A percentile compares a stretch with the other conserved stretches of the same genome.
These are phyloP conservation scores for Drosophila kambysellisi DNA, from an alignment of 2,888 invertebrate species.

Conservation along the genomic window DNA sequence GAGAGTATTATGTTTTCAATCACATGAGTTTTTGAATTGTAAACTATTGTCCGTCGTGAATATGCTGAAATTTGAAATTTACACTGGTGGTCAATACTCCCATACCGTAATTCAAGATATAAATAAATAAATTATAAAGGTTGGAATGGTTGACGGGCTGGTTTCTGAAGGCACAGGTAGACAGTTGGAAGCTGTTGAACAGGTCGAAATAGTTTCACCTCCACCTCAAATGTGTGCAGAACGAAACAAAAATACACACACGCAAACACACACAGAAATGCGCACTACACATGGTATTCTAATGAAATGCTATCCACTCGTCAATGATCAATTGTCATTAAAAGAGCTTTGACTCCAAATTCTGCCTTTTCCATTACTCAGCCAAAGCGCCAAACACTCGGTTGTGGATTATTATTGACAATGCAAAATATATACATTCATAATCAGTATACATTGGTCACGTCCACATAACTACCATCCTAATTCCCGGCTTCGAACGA, in stretches of 20 bases:
- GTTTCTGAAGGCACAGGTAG: conserved; percentile 69
- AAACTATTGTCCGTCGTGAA: conserved; percentile 75
- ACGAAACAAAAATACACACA: conserved; percentile 58
- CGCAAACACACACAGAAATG: conserved; percentile 33
- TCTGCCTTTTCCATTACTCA: conserved; percentile 40
- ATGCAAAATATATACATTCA: not conserved
- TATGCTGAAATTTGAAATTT: conserved; percentile 81
- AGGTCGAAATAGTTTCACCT: conserved; percentile 78
- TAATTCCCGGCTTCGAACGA: not conserved
- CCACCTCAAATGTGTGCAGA: conserved; percentile 71
- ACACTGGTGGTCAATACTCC: conserved; percentile 83
- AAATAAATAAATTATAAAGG: conserved; percentile 80
- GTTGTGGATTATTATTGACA: conserved; percentile 18
- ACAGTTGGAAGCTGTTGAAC: conserved; percentile 80
- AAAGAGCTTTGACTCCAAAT: conserved; percentile 83
- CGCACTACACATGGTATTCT: conserved; percentile 76
- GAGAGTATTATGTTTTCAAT: conserved; percentile 64
- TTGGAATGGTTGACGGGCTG: conserved; percentile 67
- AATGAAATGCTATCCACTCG: conserved; percentile 83
- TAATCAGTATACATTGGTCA: conserved; percentile 15
- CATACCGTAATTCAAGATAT: conserved; percentile 79
- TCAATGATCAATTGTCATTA: conserved; percentile 84
- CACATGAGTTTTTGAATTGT: conserved; percentile 69
- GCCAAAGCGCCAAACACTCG: conserved; percentile 23
- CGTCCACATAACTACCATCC: not conserved